Evolutionary conservation across 2,797 vertebrate genomes (phyloP).

Genomic region (Clarias fuscus): DNA sequence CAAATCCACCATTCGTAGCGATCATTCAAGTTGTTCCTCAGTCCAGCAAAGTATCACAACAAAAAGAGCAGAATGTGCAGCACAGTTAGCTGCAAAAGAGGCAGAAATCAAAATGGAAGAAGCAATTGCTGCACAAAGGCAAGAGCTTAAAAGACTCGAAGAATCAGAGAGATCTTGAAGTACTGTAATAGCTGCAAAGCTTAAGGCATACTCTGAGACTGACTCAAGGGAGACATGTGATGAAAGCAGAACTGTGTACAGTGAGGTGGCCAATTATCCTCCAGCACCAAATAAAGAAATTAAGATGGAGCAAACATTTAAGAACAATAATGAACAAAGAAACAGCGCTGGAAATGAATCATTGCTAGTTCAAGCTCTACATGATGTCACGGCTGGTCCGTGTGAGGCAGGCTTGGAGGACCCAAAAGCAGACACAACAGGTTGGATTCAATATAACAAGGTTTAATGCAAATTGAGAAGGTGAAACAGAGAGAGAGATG

Average conservation of each 20-base stretch:
- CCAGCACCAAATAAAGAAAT: neutral
- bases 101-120: slow-evolving; percentile 42
- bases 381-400: too few species aligned
- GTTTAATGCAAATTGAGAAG: too few species aligned
- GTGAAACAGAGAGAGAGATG: too few species aligned
- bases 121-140: slow-evolving; percentile 35
- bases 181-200: slow-evolving; percentile 27
- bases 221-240: neutral
- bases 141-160: slow-evolving; percentile 48
- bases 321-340: too few species aligned
- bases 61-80: slow-evolving; percentile 45
- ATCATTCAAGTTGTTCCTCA: neutral
- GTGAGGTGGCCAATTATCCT: neutral
- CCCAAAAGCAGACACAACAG: too few species aligned
- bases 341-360: too few species aligned
- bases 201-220: neutral
- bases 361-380: too few species aligned
- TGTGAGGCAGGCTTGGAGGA: too few species aligned
- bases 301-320: slow-evolving; percentile 33
- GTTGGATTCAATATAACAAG: too few species aligned
- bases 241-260: neutral
- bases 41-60: slow-evolving; percentile 26
- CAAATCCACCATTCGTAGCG: neutral
- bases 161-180: slow-evolving; percentile 42
- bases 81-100: slow-evolving; percentile 45